These are phyloP conservation scores for Saccostrea cuccullata DNA, from an alignment of 1,140 invertebrate species.

Conservation along the genomic window DNA sequence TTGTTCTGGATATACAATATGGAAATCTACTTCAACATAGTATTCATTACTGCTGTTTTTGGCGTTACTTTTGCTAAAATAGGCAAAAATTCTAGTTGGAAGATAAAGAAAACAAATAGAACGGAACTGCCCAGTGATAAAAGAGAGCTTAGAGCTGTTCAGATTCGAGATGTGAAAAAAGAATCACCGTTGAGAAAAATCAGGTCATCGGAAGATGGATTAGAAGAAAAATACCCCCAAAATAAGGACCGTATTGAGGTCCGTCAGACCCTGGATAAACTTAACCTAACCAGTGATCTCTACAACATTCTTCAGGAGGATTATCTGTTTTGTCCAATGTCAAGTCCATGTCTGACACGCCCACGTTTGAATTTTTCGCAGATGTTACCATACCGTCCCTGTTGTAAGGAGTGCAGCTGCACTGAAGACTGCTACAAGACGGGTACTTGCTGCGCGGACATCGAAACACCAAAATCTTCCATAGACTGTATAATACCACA, in stretches of 20 bases:
- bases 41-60: not conserved
- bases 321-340: constrained; percentile 2
- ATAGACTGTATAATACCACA: not conserved
- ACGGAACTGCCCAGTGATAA: not conserved
- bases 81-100: not conserved
- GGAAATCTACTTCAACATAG: not conserved
- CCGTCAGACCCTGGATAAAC: not conserved
- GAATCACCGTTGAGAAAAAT: not conserved
- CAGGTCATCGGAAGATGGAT: not conserved
- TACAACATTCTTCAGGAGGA: not conserved
- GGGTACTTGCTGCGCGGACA: not conserved
- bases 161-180: not conserved
- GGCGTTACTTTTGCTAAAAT: not conserved
- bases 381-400: not conserved
- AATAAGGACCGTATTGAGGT: not conserved
- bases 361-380: not conserved
- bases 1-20: not conserved
- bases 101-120: not conserved
- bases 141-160: not conserved
- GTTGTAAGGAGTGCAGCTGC: not conserved
- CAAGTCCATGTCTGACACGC: not conserved
- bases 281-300: not conserved
- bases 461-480: too few relatives aligned
- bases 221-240: not conserved
- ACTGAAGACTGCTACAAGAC: not conserved